phyloP scores from a whole-genome alignment of 2,888 invertebrate genomes.

The Drosophila macrospina region DNA sequence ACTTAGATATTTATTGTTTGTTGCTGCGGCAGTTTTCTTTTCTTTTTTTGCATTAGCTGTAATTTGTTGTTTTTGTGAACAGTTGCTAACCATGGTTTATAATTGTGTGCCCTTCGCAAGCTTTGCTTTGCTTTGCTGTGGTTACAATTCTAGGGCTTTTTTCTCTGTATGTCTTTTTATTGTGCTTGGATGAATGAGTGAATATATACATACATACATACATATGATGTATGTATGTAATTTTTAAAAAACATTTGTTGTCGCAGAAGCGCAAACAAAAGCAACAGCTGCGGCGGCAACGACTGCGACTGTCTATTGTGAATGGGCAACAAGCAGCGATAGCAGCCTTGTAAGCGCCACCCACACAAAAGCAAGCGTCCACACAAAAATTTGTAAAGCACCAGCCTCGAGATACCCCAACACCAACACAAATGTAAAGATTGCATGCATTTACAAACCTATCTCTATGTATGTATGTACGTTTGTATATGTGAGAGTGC shows the following conservation, averaged over 20 bases:
- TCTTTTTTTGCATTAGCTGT: constrained; percentile 18
- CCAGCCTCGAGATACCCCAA: constrained; percentile 36
- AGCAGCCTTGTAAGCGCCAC: constrained; percentile 73
- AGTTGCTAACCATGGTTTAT: constrained; percentile 28
- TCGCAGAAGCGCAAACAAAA: constrained; percentile 49
- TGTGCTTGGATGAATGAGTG: too few species aligned
- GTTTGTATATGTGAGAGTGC: constrained; percentile 3
- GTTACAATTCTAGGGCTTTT: constrained; percentile 32
- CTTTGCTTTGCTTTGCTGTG: constrained; percentile 48
- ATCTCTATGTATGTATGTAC: constrained; percentile 7
- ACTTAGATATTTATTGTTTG: constrained; percentile 41
- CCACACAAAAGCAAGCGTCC: constrained; percentile 67
- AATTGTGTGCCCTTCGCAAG: constrained; percentile 59
- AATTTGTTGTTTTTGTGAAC: constrained; percentile 15
- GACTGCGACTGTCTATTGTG: constrained; percentile 50
- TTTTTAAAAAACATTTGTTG: constrained; percentile 37
- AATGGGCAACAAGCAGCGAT: constrained; percentile 46
- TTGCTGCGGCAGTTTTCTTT: constrained; percentile 14
- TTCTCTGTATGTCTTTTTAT: background rate
- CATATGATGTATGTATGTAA: constrained; percentile 1
- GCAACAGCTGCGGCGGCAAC: constrained; percentile 65
- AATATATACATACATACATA: too few species aligned
- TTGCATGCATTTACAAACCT: constrained; percentile 39
- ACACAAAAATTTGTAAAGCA: constrained; percentile 70
- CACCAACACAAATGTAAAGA: constrained; percentile 46